A percentile compares a stretch with the other conserved stretches of the same genome.
phyloP scores from a whole-genome alignment of 2,113 vertebrate genomes.

The Cygnus atratus region DNA sequence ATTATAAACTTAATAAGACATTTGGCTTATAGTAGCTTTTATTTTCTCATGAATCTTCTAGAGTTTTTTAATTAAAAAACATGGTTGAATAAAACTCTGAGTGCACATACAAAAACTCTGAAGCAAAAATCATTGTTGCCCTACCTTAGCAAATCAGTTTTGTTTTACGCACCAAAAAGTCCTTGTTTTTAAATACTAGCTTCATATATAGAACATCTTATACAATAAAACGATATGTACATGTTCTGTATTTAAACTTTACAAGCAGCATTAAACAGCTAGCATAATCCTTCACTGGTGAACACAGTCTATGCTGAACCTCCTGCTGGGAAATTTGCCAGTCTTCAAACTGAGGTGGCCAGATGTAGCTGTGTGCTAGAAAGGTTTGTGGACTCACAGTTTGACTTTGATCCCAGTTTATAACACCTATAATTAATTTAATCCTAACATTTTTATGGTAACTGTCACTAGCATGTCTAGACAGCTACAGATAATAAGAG shows the following conservation, averaged over 20 bases:
- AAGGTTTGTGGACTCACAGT: accelerated
- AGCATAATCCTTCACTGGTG: neutral
- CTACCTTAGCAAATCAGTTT: neutral
- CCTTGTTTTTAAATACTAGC: neutral
- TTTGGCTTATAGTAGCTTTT: neutral
- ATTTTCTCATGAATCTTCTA: neutral
- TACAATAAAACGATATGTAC: neutral
- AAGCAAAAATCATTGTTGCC: neutral
- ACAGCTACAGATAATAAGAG: neutral
- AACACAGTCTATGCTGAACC: neutral
- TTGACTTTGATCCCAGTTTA: neutral
- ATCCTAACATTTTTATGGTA: neutral
- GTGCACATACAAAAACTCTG: neutral
- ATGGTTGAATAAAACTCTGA: neutral
- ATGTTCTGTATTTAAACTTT: neutral
- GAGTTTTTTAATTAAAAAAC: neutral
- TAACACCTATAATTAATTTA: neutral
- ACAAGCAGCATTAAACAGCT: neutral
- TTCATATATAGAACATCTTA: neutral
- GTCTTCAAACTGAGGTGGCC: neutral
- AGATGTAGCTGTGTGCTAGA: neutral
- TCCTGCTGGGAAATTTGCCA: neutral
- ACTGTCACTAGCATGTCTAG: neutral
- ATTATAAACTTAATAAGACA: neutral
- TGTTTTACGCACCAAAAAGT: neutral